phyloP scores from a whole-genome alignment of 1,140 invertebrate species.

The Caerostris extrusa region DNA sequence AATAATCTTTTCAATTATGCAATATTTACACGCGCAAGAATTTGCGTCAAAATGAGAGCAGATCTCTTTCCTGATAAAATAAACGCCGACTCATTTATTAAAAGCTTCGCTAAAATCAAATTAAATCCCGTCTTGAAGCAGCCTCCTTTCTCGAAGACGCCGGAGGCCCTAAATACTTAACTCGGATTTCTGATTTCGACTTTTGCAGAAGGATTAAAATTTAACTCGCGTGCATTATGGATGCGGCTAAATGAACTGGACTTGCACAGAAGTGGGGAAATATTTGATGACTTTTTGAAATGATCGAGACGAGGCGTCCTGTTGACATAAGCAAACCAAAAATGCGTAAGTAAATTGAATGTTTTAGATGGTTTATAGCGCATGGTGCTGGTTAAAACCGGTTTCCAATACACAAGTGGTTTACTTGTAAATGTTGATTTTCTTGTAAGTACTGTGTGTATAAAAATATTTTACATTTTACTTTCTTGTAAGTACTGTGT shows the following conservation, averaged over 20 bases:
- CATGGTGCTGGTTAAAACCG: not conserved
- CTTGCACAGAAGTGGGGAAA: not conserved
- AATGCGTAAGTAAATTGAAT: not conserved
- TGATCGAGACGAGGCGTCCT: not conserved
- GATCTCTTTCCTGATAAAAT: not conserved
- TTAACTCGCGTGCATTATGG: not conserved
- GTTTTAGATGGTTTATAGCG: not conserved
- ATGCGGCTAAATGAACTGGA: not conserved
- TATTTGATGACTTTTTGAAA: not conserved
- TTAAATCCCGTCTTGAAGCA: not conserved
- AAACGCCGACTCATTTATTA: not conserved
- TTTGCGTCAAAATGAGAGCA: not conserved
- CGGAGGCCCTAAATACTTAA: not conserved
- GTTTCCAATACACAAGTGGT: not conserved
- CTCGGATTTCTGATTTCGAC: not conserved
- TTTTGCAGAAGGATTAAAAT: not conserved
- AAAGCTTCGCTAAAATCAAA: not conserved
- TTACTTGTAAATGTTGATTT: not conserved
- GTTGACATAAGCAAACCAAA: not conserved
- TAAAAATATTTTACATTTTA: not conserved
- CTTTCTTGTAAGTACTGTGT: not conserved
- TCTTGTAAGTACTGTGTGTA: not conserved
- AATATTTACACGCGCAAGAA: not conserved
- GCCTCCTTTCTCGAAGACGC: not conserved
- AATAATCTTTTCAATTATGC: not conserved